Evolutionary conservation across 2,113 vertebrate species (phyloP).

Genomic region (Rattus rattus): DNA sequence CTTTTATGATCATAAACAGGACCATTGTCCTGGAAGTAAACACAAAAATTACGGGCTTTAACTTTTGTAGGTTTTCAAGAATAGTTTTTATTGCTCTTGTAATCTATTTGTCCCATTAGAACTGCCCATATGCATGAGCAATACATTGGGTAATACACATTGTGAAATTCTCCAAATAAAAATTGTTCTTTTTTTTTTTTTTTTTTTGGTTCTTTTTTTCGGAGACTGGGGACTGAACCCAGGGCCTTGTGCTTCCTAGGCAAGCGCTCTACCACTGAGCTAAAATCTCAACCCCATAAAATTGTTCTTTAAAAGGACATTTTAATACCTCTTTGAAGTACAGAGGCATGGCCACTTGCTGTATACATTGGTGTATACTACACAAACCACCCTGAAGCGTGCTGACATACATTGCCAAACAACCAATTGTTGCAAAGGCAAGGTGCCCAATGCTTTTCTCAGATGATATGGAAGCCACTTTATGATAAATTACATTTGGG

Average conservation of each 20-base stretch:
- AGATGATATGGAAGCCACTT: background rate
- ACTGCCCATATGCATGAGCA: background rate
- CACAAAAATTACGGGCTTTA: background rate
- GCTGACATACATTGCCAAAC: background rate
- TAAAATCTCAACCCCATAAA: no score
- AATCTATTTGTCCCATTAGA: background rate
- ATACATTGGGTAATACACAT: background rate
- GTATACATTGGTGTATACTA: background rate
- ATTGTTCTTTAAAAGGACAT: background rate
- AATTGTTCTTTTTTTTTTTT: no score
- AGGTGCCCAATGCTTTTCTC: background rate
- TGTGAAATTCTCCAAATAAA: background rate
- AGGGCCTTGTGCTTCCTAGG: no score
- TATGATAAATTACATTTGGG: background rate
- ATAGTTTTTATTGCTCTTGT: background rate
- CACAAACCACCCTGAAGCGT: background rate
- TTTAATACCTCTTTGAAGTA: constrained; percentile 56
- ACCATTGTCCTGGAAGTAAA: constrained; percentile 62
- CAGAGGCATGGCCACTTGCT: constrained; percentile 27
- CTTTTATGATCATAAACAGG: background rate
- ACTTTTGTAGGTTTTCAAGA: background rate
- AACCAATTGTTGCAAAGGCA: background rate
- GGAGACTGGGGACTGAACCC: no score
- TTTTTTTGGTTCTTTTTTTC: no score
- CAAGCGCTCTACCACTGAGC: no score